phyloP scores from a whole-genome alignment of 2,113 vertebrate species.

The Gobius niger region DNA sequence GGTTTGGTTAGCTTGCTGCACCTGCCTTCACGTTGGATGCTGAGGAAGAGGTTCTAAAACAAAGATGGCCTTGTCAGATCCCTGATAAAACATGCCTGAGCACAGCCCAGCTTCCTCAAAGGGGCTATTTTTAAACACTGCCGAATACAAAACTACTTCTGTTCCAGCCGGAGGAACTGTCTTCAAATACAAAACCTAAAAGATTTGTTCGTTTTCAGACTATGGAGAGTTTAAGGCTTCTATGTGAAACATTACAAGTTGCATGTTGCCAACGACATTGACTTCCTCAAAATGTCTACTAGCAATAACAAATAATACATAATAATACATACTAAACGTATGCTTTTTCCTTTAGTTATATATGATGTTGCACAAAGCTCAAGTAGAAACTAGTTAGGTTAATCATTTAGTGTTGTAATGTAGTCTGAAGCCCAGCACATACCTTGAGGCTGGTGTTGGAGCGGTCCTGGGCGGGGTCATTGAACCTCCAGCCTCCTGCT shows the following conservation, averaged over 20 bases:
- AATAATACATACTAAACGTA: too few relatives aligned
- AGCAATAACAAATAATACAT: too few relatives aligned
- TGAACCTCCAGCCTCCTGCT: conserved; percentile 89
- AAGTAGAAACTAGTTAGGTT: too few relatives aligned
- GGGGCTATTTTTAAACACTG: conserved; percentile 52
- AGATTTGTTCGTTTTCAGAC: background rate
- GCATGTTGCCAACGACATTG: too few relatives aligned
- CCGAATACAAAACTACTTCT: conserved; percentile 28
- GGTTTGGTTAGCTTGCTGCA: conserved; percentile 16
- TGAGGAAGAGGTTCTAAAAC: conserved; percentile 52
- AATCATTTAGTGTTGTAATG: background rate
- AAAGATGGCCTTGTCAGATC: conserved; percentile 58
- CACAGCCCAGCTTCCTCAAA: conserved; percentile 50
- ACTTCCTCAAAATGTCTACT: too few relatives aligned
- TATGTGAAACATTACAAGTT: too few relatives aligned
- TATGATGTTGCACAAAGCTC: too few relatives aligned
- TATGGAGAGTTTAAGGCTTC: too few relatives aligned
- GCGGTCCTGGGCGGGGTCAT: conserved; percentile 84
- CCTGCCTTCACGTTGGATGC: conserved; percentile 30
- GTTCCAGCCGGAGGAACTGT: conserved; percentile 16
- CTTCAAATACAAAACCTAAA: background rate
- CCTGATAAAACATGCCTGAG: conserved; percentile 30
- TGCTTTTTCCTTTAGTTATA: too few relatives aligned
- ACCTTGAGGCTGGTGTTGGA: conserved; percentile 95
- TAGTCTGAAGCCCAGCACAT: conserved; percentile 40